Percentiles rank a stretch among this genome's conserved stretches.
Evolutionary conservation across 2,797 vertebrate species (phyloP).

Genomic region (Hippoglossus hippoglossus): DNA sequence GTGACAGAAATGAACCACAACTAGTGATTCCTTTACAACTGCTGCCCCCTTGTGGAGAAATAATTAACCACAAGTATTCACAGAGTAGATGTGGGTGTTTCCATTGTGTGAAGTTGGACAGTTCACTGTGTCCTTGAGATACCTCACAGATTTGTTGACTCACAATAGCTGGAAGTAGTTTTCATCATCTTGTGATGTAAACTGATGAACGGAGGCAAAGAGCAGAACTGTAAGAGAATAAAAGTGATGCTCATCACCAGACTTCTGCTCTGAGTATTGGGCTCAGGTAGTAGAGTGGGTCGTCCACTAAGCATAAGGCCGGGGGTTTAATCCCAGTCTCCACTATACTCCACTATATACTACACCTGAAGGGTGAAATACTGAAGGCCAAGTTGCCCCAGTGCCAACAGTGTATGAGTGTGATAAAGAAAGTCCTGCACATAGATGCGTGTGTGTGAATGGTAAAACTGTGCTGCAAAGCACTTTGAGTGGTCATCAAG

Average conservation of each 20-base stretch:
- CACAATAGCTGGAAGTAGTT: slow-evolving; percentile 52
- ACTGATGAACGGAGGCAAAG: slow-evolving; percentile 31
- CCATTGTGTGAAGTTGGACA: slow-evolving; percentile 37
- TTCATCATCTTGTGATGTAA: slow-evolving; percentile 5
- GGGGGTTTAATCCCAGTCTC: too few relatives aligned
- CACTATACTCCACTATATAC: too few relatives aligned
- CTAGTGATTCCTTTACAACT: slow-evolving; percentile 36
- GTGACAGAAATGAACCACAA: too few relatives aligned
- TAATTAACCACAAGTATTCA: slow-evolving; percentile 10
- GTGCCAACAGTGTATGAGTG: too few relatives aligned
- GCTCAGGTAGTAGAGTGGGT: too few relatives aligned
- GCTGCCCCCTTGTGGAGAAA: slow-evolving; percentile 70
- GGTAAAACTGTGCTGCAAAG: too few relatives aligned
- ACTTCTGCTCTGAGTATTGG: neutral
- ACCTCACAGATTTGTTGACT: slow-evolving; percentile 66
- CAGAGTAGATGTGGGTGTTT: slow-evolving; percentile 8
- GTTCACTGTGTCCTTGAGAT: slow-evolving; percentile 60
- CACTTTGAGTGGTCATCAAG: too few relatives aligned
- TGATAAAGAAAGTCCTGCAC: too few relatives aligned
- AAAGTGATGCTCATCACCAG: neutral
- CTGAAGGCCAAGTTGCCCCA: too few relatives aligned
- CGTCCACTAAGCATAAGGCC: too few relatives aligned
- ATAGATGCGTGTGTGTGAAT: too few relatives aligned
- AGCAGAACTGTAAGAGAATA: slow-evolving; percentile 27
- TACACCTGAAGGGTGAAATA: too few relatives aligned